Base-by-base conservation (phyloP, 2,113 vertebrate species). In the Nycticebus coucang region DNA sequence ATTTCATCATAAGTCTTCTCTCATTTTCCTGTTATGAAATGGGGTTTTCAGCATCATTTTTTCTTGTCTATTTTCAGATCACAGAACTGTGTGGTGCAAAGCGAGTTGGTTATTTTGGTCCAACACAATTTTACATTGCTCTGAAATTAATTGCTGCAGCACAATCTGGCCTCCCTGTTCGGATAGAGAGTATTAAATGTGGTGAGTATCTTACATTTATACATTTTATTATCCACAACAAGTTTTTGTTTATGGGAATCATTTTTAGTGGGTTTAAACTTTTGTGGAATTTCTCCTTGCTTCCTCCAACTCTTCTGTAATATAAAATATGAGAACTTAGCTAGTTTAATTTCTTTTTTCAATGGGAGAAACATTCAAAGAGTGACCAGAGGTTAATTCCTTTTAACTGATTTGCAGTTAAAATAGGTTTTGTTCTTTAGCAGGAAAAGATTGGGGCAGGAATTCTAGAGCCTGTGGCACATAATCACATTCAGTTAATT, bases 71-170 rank as follows among this genome's bases (percentile, higher is more conserved):
- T 97, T 97, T 97, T 87, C 98, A 99, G 99, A 99, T 99, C 97
- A 99, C 99, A 7, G 99, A 99, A 96, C 97, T 99, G 95, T 99
- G 99, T 96, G 99, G 99, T 94, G 99, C 99, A 37, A 99, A 99
- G 98, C 99, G 98, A 0, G 98, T 99, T 96, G 99, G 99, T 86
- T 99, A 99, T 98, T 99, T 99, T 95, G 99, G 99, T 85, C 99
- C 98, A 1, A 97, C 99, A 83, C 99, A 99, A 71, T 99, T 99
- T 98, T 99, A 99, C 35, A 93, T 99, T 97, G 99, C 99, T 86
- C 98, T 99, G 98, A 99, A 99, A 98, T 98, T 99, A 97, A 99
- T 99, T 64, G 99, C 99, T 0, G 99, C 99, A 22, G 99, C 99
- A 2, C 99, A 99, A 97, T 98, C 99, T 6, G 99, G 99, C 50